Conservation (phyloP, 2,888 invertebrate species). For the Drosophila mimica region DNA sequence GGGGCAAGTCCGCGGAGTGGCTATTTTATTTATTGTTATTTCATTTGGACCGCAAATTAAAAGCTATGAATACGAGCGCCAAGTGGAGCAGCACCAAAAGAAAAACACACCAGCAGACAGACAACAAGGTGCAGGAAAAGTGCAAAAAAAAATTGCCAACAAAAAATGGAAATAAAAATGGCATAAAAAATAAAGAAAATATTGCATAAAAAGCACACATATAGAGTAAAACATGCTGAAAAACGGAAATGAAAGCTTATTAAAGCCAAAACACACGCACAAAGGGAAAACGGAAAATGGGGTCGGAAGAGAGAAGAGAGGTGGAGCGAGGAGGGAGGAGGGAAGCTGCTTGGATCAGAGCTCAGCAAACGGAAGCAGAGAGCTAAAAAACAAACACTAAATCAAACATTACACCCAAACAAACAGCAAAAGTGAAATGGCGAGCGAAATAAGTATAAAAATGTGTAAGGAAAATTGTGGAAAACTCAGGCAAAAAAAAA, state of each 20-base stretch:
- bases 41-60: conserved; percentile 80
- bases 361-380: conserved; percentile 54
- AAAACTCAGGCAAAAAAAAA: conserved; percentile 40
- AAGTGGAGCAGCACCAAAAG: conserved; percentile 50
- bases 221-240: conserved; percentile 64
- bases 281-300: conserved; percentile 20
- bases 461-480: conserved; percentile 59
- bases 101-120: conserved; percentile 19
- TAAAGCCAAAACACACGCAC: conserved; percentile 65
- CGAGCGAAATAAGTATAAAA: conserved; percentile 57
- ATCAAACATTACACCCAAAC: conserved; percentile 75
- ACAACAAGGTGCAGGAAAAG: conserved; percentile 47
- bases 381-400: conserved; percentile 76
- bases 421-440: conserved; percentile 62
- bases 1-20: conserved; percentile 44
- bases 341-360: conserved; percentile 39
- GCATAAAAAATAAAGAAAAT: conserved; percentile 4
- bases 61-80: conserved; percentile 77
- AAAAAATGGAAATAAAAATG: conserved; percentile 23
- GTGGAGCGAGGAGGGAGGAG: background rate
- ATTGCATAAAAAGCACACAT: conserved; percentile 20
- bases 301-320: background rate
- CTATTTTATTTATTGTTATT: conserved; percentile 79
- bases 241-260: conserved; percentile 78
- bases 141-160: conserved; percentile 46